Conservation (phyloP, 2,113 vertebrate genomes). For the Ginglymostoma cirratum region DNA sequence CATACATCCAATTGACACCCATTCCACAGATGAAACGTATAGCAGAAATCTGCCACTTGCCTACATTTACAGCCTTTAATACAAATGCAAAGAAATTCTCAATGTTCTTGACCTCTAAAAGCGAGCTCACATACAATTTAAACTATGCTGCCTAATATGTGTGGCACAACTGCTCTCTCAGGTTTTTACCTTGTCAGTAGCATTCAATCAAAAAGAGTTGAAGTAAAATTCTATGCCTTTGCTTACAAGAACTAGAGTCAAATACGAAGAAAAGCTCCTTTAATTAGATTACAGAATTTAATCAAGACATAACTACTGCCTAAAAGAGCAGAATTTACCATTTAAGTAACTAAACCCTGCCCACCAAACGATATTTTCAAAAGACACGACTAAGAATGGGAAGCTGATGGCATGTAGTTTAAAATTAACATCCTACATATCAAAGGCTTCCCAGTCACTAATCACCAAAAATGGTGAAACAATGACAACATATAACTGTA, state of each 20-base stretch:
- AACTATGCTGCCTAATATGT: slow-evolving; percentile 15
- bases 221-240: not conserved
- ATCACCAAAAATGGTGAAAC: not conserved
- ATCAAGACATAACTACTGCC: not conserved
- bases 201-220: slow-evolving; percentile 33
- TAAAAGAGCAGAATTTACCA: not conserved
- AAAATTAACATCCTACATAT: not conserved
- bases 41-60: not conserved
- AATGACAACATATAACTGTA: not conserved
- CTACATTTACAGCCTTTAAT: not conserved
- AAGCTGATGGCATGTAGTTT: not conserved
- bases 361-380: not conserved
- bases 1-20: not conserved
- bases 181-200: slow-evolving; percentile 35
- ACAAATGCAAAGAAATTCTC: slow-evolving; percentile 11
- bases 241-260: not conserved
- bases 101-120: slow-evolving; percentile 24
- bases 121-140: not conserved
- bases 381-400: not conserved
- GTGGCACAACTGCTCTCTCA: slow-evolving; percentile 16
- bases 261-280: not conserved
- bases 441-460: not conserved
- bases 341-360: not conserved
- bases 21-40: not conserved
- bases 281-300: not conserved